These are phyloP conservation scores for Cyrtonyx montezumae DNA, from an alignment of 2,113 vertebrate genomes.

Conservation along the genomic window DNA sequence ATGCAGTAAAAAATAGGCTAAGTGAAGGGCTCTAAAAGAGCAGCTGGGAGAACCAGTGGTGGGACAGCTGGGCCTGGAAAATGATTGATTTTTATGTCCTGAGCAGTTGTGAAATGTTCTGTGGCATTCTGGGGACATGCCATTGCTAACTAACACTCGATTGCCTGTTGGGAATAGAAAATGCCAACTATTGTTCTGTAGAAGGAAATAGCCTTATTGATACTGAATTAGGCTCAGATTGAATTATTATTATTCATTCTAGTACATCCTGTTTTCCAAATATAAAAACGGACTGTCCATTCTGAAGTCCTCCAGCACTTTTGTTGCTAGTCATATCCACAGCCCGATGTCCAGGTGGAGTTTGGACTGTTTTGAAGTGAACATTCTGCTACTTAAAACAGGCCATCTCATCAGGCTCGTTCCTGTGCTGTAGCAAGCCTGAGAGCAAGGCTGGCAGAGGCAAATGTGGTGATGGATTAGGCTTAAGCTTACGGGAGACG, in stretches of 20 bases:
- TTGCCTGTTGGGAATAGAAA: constrained; percentile 68
- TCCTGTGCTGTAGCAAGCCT: background rate
- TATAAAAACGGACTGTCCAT: constrained; percentile 3
- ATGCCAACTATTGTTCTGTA: constrained; percentile 68
- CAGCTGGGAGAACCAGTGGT: constrained; percentile 30
- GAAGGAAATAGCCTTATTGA: constrained; percentile 71
- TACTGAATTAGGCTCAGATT: constrained; percentile 60
- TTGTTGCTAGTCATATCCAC: background rate
- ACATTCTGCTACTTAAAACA: background rate
- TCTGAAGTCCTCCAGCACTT: background rate
- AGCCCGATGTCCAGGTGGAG: background rate
- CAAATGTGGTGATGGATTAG: background rate
- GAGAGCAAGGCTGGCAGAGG: background rate
- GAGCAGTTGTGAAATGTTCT: constrained; percentile 65
- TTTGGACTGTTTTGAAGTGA: background rate
- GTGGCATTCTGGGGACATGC: constrained; percentile 65
- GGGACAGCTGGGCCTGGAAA: constrained; percentile 46
- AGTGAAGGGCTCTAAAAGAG: constrained; percentile 1
- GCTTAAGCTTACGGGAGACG: background rate
- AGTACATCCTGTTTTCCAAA: constrained; percentile 50
- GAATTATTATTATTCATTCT: constrained; percentile 58
- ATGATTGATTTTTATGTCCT: constrained; percentile 64
- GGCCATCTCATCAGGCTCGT: background rate
- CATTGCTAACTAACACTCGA: constrained; percentile 65
- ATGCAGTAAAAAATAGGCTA: constrained; percentile 19